phyloP scores from a whole-genome alignment of 2,113 vertebrate genomes.

The Hydrolagus affinis region DNA sequence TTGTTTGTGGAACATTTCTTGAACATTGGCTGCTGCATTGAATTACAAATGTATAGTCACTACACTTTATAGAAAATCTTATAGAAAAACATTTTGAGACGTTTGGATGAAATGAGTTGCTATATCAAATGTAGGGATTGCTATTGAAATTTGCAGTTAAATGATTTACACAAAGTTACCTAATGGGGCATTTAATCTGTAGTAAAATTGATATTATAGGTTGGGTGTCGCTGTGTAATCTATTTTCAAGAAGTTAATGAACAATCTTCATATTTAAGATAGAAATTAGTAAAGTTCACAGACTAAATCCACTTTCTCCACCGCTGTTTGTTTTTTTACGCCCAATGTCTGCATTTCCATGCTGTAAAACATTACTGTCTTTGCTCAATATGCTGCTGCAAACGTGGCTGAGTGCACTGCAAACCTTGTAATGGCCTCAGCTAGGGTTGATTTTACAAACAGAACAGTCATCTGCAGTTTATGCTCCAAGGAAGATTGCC shows the following conservation, averaged over 20 bases:
- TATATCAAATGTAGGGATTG: too few species aligned
- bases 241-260: neutral
- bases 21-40: too few species aligned
- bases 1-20: too few species aligned
- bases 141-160: neutral
- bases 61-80: too few species aligned
- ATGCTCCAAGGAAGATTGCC: neutral
- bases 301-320: neutral
- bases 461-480: conserved; percentile 6
- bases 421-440: neutral
- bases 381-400: neutral
- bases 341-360: too few species aligned
- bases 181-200: neutral
- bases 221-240: neutral
- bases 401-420: neutral
- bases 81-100: too few species aligned
- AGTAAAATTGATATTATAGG: neutral
- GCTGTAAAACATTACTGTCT: neutral
- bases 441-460: neutral
- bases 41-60: too few species aligned
- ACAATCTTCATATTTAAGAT: neutral
- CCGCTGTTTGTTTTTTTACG: neutral
- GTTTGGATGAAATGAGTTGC: too few species aligned
- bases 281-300: too few species aligned
- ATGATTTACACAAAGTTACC: neutral